A percentile compares a stretch with the other conserved stretches of the same genome.
These are phyloP conservation scores for Chrysolina oricalcia DNA, from an alignment of 2,888 invertebrate species.

Conservation along the genomic window DNA sequence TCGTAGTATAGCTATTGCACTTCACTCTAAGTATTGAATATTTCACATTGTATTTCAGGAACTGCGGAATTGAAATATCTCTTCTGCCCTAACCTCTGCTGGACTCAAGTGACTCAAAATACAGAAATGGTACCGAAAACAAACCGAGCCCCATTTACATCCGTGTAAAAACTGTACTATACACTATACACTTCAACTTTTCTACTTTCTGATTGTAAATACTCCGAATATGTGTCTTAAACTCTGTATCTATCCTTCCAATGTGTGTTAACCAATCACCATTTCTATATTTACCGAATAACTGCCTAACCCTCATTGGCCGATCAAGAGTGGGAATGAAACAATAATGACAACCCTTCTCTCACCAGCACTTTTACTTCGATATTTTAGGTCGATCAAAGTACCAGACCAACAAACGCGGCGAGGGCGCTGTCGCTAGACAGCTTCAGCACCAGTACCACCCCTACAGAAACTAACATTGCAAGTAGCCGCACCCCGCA, in stretches of 20 bases:
- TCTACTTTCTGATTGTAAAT: slow-evolving; percentile 37
- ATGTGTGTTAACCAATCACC: slow-evolving; percentile 41
- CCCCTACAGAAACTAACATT: slow-evolving; percentile 45
- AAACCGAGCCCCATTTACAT: not conserved
- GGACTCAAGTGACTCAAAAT: slow-evolving; percentile 53
- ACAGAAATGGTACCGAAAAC: slow-evolving; percentile 51
- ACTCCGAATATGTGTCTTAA: slow-evolving; percentile 3
- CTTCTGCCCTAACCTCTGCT: slow-evolving; percentile 17
- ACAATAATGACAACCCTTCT: not conserved
- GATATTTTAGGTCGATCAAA: slow-evolving; percentile 59
- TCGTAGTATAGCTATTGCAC: no score
- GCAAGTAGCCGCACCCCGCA: slow-evolving; percentile 34
- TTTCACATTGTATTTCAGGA: not conserved
- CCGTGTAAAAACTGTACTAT: slow-evolving; percentile 30
- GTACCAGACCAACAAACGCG: slow-evolving; percentile 52
- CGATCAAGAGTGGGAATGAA: slow-evolving; percentile 34
- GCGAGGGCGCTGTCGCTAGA: slow-evolving; percentile 54
- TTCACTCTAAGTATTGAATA: no score
- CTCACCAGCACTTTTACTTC: slow-evolving; percentile 41
- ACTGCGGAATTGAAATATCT: not conserved
- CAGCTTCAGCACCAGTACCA: slow-evolving; percentile 46
- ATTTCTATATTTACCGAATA: slow-evolving; percentile 51
- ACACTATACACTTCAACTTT: slow-evolving; percentile 33
- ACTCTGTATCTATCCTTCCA: slow-evolving; percentile 40
- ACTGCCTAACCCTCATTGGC: slow-evolving; percentile 23